phyloP scores from a whole-genome alignment of 2,888 invertebrate genomes.

The Phengaris arion region DNA sequence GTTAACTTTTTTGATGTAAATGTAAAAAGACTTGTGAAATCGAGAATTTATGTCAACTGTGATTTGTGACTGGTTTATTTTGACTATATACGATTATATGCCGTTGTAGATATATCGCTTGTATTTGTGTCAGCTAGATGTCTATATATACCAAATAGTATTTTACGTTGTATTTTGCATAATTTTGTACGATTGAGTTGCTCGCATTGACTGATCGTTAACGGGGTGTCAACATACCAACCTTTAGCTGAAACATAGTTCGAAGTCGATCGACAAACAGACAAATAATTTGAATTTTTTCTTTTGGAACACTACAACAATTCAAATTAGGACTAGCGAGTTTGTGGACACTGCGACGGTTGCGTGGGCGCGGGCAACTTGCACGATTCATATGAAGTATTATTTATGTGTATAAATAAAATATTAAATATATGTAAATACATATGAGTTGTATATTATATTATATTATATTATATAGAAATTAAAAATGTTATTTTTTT shows the following conservation, averaged over 20 bases:
- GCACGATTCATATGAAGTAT: constrained; percentile 66
- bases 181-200: constrained; percentile 63
- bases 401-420: constrained; percentile 73
- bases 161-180: constrained; percentile 77
- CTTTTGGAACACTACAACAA: not conserved
- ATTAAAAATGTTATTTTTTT: constrained; percentile 74
- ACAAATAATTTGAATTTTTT: not conserved
- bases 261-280: not conserved
- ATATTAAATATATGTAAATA: constrained; percentile 78
- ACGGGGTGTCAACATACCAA: constrained; percentile 34
- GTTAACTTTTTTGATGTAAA: constrained; percentile 61
- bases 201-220: constrained; percentile 39
- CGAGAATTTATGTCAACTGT: constrained; percentile 79
- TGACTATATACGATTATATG: constrained; percentile 71
- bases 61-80: constrained; percentile 79
- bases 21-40: constrained; percentile 76
- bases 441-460: constrained; percentile 73
- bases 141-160: constrained; percentile 79
- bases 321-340: not conserved
- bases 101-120: constrained; percentile 71
- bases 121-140: constrained; percentile 75
- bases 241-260: not conserved
- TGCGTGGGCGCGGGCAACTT: constrained; percentile 47
- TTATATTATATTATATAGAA: constrained; percentile 64
- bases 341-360: constrained; percentile 41